Evolutionary conservation across 1,140 invertebrate genomes (phyloP), one percentile per base, ranked within the genome.

Genomic region (Cherax quadricarinatus): DNA sequence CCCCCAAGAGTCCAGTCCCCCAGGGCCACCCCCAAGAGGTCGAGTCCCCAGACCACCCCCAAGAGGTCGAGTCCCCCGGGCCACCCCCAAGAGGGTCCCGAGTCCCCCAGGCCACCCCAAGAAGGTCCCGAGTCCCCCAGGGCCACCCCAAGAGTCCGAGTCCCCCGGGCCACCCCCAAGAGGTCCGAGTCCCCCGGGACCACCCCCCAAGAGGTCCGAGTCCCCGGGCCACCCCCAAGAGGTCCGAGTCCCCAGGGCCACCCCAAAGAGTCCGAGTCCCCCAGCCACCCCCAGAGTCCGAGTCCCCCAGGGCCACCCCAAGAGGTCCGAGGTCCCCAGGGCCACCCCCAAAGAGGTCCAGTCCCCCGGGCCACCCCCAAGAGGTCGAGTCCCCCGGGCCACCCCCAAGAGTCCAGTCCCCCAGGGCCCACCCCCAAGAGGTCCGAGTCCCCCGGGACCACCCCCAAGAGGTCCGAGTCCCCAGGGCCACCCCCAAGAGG

Each of bases 241-340:
- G 53, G 53, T 6, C 53, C 6, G 6, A 57, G 53, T 57, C 53
- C 53, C 53, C 12, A 57, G 12, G 12, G 53, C 6, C 6, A 57
- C 53, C 53, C 53, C 53, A 6, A 57, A 12, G 6, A 57, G 53
- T 6, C 6, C 53, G 53, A 57, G 53, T 57, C 53, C 6, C 53
- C 53, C 12, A 57, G 62, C 62, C 10, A n/a, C 85, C 10, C 57
- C 53, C 49, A 86, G 75, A 9, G 24, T 6, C 78, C 3, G 0
- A 4, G 4, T 53, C 91, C 9, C 80, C 91, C 78, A 92, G 24
- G 18, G 48, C 24, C 41, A 49, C 21, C 84, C 78, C 21, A 87
- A 80, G 16, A 80, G 30, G 51, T 10, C 86, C 1, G 6, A 10
- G 24, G 18, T 62, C 30, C 70, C 53, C 49, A 92, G 80, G 6